These are phyloP conservation scores for Scolopax bukidnonensis DNA, from an alignment of 2,797 vertebrate genomes.

Conservation along the genomic window DNA sequence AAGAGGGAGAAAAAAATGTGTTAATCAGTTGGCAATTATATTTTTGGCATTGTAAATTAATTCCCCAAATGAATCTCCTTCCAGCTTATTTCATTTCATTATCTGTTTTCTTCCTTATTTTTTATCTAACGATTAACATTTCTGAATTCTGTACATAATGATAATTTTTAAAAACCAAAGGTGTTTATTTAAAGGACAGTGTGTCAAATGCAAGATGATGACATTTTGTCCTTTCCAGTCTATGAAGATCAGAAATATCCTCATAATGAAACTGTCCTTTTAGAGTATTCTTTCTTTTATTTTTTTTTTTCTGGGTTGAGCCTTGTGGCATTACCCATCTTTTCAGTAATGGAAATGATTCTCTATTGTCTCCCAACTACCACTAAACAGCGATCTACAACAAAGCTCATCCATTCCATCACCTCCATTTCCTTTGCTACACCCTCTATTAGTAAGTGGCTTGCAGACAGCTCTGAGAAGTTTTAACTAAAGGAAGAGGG, in stretches of 20 bases:
- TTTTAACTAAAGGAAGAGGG: neutral
- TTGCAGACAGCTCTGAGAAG: neutral
- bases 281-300: neutral
- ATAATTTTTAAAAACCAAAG: neutral
- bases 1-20: constrained; percentile 67
- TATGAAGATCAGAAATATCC: neutral
- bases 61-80: constrained; percentile 67
- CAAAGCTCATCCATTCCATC: neutral
- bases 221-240: constrained; percentile 3
- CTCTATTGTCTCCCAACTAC: neutral
- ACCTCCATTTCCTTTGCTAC: neutral
- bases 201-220: neutral
- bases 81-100: constrained; percentile 50
- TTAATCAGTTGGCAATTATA: constrained; percentile 75
- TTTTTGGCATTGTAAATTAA: constrained; percentile 77
- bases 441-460: neutral
- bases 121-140: constrained; percentile 52
- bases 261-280: neutral
- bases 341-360: constrained; percentile 21
- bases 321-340: neutral
- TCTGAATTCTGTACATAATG: constrained; percentile 46
- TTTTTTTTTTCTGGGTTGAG: neutral
- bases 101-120: constrained; percentile 57
- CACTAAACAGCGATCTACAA: neutral
- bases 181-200: constrained; percentile 28